Conservation (phyloP, 1,140 invertebrate species). For the Pseudomyrmex flavicornis region DNA sequence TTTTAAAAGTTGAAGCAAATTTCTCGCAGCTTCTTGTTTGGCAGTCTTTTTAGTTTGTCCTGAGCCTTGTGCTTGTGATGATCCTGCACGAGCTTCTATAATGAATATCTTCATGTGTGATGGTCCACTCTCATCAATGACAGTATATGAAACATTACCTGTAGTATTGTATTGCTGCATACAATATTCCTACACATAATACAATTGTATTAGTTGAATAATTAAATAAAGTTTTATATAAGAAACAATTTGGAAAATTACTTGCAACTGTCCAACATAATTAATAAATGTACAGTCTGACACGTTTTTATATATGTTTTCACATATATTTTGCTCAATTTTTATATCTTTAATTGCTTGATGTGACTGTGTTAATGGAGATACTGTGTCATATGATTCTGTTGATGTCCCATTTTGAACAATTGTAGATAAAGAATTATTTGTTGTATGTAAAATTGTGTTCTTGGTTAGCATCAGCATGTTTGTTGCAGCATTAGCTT, state of each 20-base stretch:
- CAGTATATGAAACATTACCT: not conserved
- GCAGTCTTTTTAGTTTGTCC: slow-evolving; percentile 10
- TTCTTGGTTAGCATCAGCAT: not conserved
- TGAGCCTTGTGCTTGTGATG: not conserved
- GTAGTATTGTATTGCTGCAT: not conserved
- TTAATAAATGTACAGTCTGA: not conserved
- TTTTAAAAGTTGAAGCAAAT: not conserved
- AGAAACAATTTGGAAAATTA: slow-evolving; percentile 2
- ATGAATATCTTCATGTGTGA: not conserved
- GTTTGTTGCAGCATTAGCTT: slow-evolving; percentile 32
- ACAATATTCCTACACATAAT: slow-evolving; percentile 26
- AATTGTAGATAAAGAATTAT: not conserved
- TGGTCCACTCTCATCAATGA: not conserved
- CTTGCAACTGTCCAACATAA: slow-evolving; percentile 36
- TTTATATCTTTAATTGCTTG: too few relatives aligned
- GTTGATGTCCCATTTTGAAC: not conserved
- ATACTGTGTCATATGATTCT: not conserved
- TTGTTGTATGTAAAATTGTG: not conserved
- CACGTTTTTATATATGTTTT: too few relatives aligned
- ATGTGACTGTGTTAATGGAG: not conserved
- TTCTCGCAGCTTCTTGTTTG: slow-evolving; percentile 45
- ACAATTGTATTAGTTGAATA: not conserved
- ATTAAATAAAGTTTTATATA: not conserved
- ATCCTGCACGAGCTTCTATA: not conserved
- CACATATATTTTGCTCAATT: too few relatives aligned